A percentile compares a stretch with the other conserved stretches of the same genome.
Evolutionary conservation across 2,888 invertebrate genomes (phyloP).

Genomic region (Acrobasis repandana): DNA sequence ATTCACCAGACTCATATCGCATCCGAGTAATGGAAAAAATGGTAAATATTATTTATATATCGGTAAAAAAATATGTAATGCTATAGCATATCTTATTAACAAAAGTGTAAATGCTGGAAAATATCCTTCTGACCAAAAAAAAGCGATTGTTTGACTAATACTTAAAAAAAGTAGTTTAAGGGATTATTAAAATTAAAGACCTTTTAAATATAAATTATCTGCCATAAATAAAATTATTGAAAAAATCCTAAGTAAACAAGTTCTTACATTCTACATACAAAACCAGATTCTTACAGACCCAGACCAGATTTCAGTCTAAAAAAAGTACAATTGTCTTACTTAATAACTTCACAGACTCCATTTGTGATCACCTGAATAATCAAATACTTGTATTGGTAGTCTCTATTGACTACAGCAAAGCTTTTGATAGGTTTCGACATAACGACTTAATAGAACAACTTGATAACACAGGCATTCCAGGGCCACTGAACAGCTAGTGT

Average conservation of each 20-base stretch:
- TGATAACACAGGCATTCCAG: slow-evolving; percentile 27
- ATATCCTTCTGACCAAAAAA: slow-evolving; percentile 29
- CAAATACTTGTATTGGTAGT: slow-evolving; percentile 20
- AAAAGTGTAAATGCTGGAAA: slow-evolving; percentile 8
- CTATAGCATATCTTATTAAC: slow-evolving; percentile 27
- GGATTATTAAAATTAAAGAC: slow-evolving; percentile 13
- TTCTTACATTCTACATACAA: slow-evolving; percentile 3
- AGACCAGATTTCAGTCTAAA: slow-evolving; percentile 15
- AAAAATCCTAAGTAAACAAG: slow-evolving; percentile 15
- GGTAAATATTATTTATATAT: slow-evolving; percentile 21
- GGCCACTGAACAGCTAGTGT: slow-evolving; percentile 29
- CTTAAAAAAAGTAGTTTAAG: slow-evolving; percentile 15
- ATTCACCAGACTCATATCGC: slow-evolving; percentile 28
- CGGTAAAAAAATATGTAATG: slow-evolving; percentile 12
- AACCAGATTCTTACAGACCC: slow-evolving; percentile 12
- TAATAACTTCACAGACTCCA: slow-evolving; percentile 9
- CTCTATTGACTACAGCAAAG: slow-evolving; percentile 29
- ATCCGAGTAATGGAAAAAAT: no score
- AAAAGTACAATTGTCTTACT: slow-evolving; percentile 17
- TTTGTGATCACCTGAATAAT: slow-evolving; percentile 13
- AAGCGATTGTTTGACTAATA: slow-evolving; percentile 30
- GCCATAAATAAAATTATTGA: slow-evolving; percentile 20
- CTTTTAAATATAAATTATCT: slow-evolving; percentile 12
- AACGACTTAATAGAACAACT: slow-evolving; percentile 19
- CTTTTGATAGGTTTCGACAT: slow-evolving; percentile 25